Conservation (phyloP, 2,797 vertebrate genomes). For the Danio choprae region DNA sequence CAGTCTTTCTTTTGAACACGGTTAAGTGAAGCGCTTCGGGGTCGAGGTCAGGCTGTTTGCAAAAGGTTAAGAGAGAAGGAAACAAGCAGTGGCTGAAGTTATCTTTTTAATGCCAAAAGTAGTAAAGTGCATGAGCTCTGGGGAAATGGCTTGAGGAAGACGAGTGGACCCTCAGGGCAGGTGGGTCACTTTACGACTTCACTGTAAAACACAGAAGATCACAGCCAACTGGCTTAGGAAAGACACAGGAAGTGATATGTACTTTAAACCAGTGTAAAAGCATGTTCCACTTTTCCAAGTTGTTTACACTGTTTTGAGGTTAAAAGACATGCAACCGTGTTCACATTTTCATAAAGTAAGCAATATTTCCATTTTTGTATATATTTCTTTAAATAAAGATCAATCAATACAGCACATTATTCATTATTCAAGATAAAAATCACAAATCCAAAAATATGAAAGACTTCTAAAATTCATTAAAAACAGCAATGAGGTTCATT, state of each 20-base stretch:
- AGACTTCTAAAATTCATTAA: too few relatives aligned
- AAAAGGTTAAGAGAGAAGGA: conserved; percentile 54
- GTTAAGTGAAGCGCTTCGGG: conserved; percentile 9
- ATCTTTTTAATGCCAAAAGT: conserved; percentile 53
- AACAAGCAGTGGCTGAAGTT: conserved; percentile 42
- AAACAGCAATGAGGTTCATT: too few relatives aligned
- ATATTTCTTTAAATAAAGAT: background rate
- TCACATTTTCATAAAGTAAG: background rate
- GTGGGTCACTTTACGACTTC: conserved; percentile 57
- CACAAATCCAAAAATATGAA: background rate
- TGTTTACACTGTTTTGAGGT: background rate
- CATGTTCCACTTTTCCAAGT: background rate
- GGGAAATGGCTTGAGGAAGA: conserved; percentile 59
- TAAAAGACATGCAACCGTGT: background rate
- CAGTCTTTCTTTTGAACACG: conserved; percentile 33
- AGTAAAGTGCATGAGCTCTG: conserved; percentile 56
- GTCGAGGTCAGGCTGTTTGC: conserved; percentile 38
- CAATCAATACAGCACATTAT: background rate
- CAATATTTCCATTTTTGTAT: background rate
- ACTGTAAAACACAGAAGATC: conserved; percentile 54
- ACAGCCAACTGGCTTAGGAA: conserved; percentile 34
- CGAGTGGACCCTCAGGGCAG: conserved; percentile 18
- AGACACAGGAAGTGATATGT: conserved; percentile 53
- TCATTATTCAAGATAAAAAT: background rate
- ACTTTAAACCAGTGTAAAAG: background rate